Evolutionary conservation across 2,888 invertebrate genomes (phyloP).

Genomic region (Campoplex nolae): DNA sequence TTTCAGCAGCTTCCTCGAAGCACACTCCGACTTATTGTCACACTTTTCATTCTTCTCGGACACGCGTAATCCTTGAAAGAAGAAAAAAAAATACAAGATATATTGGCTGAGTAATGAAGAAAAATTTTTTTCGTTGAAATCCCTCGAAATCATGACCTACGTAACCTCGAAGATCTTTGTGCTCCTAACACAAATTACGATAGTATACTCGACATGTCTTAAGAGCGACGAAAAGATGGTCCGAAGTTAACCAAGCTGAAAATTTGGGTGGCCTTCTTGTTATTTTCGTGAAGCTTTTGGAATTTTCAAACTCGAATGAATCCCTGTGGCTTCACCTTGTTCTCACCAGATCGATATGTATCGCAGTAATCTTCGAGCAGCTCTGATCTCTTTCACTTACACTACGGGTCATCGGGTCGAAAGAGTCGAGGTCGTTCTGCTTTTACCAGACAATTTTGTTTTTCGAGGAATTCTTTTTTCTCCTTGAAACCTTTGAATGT

Average conservation of each 20-base stretch:
- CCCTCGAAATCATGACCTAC: not conserved
- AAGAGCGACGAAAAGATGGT: not conserved
- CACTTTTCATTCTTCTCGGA: conserved; percentile 4
- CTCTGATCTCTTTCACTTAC: conserved; percentile 19
- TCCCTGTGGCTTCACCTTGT: conserved; percentile 9
- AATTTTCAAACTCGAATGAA: conserved; percentile 12
- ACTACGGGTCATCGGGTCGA: conserved; percentile 37
- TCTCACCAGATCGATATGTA: not conserved
- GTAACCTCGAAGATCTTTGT: conserved; percentile 3
- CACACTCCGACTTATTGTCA: conserved; percentile 40
- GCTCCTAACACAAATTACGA: conserved; percentile 8
- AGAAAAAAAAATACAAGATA: conserved; percentile 12
- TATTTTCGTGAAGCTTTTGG: conserved; percentile 27
- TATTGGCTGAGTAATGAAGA: conserved; percentile 44
- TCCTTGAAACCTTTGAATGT: not conserved
- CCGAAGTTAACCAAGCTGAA: not conserved
- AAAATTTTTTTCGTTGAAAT: conserved; percentile 32
- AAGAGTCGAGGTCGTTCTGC: not conserved
- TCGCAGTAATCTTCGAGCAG: conserved; percentile 3
- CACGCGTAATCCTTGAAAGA: conserved; percentile 32
- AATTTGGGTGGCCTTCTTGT: conserved; percentile 52
- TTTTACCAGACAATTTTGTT: not conserved
- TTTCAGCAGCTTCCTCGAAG: conserved; percentile 33
- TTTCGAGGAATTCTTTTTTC: not conserved
- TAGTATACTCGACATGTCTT: no score